Conservation (phyloP, 2,797 vertebrate genomes). For the Margarornis squamiger region DNA sequence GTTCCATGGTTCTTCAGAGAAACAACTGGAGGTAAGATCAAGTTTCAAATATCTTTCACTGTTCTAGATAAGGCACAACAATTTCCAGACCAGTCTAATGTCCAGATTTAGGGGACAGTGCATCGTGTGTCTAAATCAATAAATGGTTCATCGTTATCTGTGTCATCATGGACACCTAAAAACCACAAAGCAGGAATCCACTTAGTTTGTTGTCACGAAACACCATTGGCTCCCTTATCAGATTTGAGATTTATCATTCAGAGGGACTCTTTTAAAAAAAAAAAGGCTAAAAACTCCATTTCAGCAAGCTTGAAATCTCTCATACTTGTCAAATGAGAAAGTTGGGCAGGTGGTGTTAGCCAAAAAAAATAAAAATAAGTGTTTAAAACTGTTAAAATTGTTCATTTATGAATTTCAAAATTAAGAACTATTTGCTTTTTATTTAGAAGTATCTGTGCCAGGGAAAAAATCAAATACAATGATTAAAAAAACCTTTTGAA, state of each 20-base stretch:
- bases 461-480: neutral
- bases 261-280: neutral
- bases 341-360: neutral
- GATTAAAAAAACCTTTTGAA: rapidly evolving
- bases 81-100: neutral
- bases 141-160: neutral
- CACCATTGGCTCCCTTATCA: neutral
- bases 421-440: neutral
- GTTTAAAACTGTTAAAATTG: neutral
- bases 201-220: neutral
- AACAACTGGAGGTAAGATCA: neutral
- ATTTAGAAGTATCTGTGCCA: neutral
- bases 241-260: neutral
- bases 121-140: neutral
- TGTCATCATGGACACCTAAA: neutral
- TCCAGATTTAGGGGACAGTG: neutral
- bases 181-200: neutral
- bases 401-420: neutral
- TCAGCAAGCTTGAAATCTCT: neutral
- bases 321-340: neutral
- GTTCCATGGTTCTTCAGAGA: neutral
- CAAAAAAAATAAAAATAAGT: neutral
- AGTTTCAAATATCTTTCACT: neutral
- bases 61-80: neutral
- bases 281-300: neutral